phyloP scores from a whole-genome alignment of 2,888 invertebrate genomes.

The Carcina quercana region DNA sequence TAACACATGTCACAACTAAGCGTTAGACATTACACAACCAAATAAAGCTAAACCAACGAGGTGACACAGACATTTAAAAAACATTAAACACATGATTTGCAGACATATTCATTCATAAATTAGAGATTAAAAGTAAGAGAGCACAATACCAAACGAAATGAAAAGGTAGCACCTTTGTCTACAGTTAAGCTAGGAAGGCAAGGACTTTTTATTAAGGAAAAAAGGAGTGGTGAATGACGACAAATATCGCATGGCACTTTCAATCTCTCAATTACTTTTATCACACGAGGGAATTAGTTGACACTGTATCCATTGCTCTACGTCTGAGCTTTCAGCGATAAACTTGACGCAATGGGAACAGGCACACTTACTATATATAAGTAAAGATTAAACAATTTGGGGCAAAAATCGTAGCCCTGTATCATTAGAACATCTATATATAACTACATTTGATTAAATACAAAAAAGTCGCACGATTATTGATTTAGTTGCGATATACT shows the following conservation, averaged over 20 bases:
- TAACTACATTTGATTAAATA: no score
- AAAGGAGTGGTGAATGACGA: neutral
- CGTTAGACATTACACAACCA: neutral
- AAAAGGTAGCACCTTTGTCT: constrained; percentile 1
- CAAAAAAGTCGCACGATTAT: no score
- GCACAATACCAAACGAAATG: no score
- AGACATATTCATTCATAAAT: neutral
- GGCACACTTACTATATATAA: no score
- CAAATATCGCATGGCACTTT: constrained; percentile 47
- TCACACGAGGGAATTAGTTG: constrained; percentile 37
- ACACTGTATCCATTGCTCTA: no score
- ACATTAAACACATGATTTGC: no score
- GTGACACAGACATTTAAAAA: no score
- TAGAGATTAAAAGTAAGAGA: neutral
- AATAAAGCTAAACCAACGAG: neutral
- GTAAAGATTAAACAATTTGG: constrained; percentile 18
- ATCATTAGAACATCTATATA: constrained; percentile 6
- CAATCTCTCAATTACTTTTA: constrained; percentile 47
- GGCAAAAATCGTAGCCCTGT: constrained; percentile 23
- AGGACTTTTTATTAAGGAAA: neutral
- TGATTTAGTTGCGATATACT: no score
- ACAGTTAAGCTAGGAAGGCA: neutral
- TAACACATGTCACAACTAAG: neutral
- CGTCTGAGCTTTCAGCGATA: no score
- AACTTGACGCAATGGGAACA: no score